A percentile compares a stretch with the other conserved stretches of the same genome.
phyloP scores from a whole-genome alignment of 2,888 invertebrate genomes.

The Oscheius sp. region DNA sequence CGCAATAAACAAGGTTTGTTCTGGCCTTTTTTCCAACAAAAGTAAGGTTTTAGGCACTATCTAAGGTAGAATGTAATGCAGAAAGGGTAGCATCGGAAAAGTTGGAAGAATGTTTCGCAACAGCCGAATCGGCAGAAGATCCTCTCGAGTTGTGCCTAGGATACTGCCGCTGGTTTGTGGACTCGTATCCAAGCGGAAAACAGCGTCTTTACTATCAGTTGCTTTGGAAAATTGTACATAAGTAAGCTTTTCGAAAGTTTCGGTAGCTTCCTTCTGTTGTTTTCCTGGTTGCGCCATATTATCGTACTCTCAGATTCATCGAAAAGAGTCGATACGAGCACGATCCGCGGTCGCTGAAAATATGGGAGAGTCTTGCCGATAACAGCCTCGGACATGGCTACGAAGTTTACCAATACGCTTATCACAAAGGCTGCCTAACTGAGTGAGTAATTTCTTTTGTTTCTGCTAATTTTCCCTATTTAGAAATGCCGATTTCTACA shows the following conservation, averaged over 20 bases:
- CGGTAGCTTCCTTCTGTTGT: no score
- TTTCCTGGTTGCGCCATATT: no score
- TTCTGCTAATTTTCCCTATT: constrained; percentile 10
- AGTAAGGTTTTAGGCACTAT: constrained; percentile 22
- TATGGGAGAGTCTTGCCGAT: constrained; percentile 60
- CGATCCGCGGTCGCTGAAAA: constrained; percentile 54
- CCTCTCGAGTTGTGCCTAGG: constrained; percentile 38
- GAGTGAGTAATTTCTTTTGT: constrained; percentile 11
- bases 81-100: constrained; percentile 26
- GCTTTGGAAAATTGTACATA: constrained; percentile 57
- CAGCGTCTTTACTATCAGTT: constrained; percentile 55
- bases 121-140: constrained; percentile 30
- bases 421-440: constrained; percentile 35
- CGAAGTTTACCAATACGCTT: constrained; percentile 55
- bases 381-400: constrained; percentile 59
- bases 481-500: constrained; percentile 54
- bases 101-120: constrained; percentile 21
- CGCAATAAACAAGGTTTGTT: constrained; percentile 42
- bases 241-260: constrained; percentile 24
- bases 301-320: constrained; percentile 31
- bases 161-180: constrained; percentile 60
- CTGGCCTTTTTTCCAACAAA: background rate
- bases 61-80: constrained; percentile 11
- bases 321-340: constrained; percentile 43
- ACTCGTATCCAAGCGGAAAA: constrained; percentile 46